These are phyloP conservation scores for Benthosema pterotum DNA, from an alignment of 2,797 vertebrate species.

Conservation along the genomic window DNA sequence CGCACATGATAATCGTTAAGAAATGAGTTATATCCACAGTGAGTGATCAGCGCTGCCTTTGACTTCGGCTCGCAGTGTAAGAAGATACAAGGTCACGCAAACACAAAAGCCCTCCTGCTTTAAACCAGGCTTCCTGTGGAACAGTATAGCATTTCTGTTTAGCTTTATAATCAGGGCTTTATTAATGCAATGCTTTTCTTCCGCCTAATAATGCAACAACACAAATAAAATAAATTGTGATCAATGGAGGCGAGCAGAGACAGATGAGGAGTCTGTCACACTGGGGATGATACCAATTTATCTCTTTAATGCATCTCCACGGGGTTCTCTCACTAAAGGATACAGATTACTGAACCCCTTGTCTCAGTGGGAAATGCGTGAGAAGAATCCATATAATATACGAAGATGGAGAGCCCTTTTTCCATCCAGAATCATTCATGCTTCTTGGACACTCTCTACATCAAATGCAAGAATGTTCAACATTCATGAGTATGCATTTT, in stretches of 20 bases:
- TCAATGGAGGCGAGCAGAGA: conserved; percentile 85
- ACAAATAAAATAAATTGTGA: conserved; percentile 89
- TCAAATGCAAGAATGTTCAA: conserved; percentile 49
- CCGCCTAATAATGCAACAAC: conserved; percentile 84
- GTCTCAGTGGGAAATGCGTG: conserved; percentile 79
- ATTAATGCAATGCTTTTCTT: conserved; percentile 84
- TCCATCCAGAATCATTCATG: conserved; percentile 69
- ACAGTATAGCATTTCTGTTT: conserved; percentile 78
- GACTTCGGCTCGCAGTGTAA: conserved; percentile 68
- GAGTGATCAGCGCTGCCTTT: conserved; percentile 63
- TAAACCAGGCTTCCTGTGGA: conserved; percentile 70
- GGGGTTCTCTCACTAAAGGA: conserved; percentile 85
- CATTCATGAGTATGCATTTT: conserved; percentile 38
- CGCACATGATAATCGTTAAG: conserved; percentile 67
- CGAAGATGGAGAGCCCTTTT: conserved; percentile 69
- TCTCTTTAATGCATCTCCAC: conserved; percentile 88
- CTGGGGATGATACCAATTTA: conserved; percentile 86
- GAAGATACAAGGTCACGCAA: conserved; percentile 63
- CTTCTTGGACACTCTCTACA: conserved; percentile 60
- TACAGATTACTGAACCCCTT: conserved; percentile 83
- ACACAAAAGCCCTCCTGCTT: conserved; percentile 43
- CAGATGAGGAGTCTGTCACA: conserved; percentile 86
- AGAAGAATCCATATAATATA: conserved; percentile 78
- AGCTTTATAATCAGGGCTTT: conserved; percentile 83
- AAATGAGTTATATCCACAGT: conserved; percentile 72